These are phyloP conservation scores for Varecia variegata DNA, from an alignment of 2,797 vertebrate genomes.

Conservation along the genomic window DNA sequence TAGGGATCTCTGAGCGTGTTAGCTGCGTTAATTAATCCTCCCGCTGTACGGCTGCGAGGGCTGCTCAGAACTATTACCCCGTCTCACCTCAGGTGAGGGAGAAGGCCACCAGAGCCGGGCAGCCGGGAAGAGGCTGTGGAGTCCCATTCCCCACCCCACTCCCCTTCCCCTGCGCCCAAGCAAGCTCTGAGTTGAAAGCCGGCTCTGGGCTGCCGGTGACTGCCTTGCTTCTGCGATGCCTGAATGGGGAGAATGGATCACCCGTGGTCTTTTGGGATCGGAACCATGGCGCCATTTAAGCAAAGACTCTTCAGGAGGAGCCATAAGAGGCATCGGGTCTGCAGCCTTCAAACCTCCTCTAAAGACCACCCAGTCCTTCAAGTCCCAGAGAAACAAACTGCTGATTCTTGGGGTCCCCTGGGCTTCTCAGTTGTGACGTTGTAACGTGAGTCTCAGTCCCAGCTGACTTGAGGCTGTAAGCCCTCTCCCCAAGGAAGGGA, in stretches of 20 bases:
- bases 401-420: background rate
- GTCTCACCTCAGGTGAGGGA: background rate
- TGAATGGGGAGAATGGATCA: background rate
- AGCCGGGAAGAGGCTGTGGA: background rate
- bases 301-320: background rate
- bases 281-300: background rate
- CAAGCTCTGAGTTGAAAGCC: background rate
- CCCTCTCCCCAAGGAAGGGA: background rate
- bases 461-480: background rate
- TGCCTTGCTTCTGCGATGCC: background rate
- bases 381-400: background rate
- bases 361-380: background rate
- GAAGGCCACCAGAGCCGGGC: background rate
- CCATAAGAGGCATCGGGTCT: too few species aligned
- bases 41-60: background rate
- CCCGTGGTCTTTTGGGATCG: background rate
- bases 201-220: too few species aligned
- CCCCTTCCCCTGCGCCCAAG: background rate
- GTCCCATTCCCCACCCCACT: background rate
- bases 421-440: background rate
- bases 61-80: background rate
- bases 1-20: constrained; percentile 52
- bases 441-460: background rate
- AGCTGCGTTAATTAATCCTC: constrained; percentile 62
- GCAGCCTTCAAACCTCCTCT: background rate